phyloP scores from a whole-genome alignment of 2,888 invertebrate genomes.

The Slavum lentiscoides region DNA sequence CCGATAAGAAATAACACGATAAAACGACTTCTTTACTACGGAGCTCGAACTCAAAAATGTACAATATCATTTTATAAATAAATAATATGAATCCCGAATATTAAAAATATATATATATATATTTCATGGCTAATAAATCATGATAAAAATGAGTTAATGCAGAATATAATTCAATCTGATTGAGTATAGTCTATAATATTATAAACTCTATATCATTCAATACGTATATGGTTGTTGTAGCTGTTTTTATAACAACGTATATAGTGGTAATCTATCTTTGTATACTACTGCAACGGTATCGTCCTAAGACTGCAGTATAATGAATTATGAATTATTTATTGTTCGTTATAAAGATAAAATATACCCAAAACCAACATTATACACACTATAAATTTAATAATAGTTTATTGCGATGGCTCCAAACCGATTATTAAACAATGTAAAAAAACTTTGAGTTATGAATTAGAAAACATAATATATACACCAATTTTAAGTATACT shows the following conservation, averaged over 20 bases:
- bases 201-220: slow-evolving; percentile 6
- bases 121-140: background rate
- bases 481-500: no score
- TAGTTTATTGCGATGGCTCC: background rate
- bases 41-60: background rate
- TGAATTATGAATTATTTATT: slow-evolving; percentile 38
- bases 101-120: background rate
- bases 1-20: background rate
- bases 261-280: slow-evolving; percentile 24
- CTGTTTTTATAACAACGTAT: background rate
- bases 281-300: slow-evolving; percentile 2
- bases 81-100: background rate
- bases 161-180: slow-evolving; percentile 14
- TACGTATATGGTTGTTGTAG: background rate
- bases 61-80: background rate
- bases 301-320: background rate
- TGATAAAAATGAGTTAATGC: slow-evolving; percentile 2
- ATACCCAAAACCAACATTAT: background rate
- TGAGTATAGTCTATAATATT: background rate
- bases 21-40: background rate
- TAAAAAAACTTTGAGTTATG: no score
- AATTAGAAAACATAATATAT: no score
- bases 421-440: no score
- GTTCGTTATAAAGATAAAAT: slow-evolving; percentile 12
- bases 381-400: slow-evolving; percentile 13